A percentile compares a stretch with the other conserved stretches of the same genome.
Conservation (phyloP, 2,113 vertebrate genomes). For the Limanda limanda region DNA sequence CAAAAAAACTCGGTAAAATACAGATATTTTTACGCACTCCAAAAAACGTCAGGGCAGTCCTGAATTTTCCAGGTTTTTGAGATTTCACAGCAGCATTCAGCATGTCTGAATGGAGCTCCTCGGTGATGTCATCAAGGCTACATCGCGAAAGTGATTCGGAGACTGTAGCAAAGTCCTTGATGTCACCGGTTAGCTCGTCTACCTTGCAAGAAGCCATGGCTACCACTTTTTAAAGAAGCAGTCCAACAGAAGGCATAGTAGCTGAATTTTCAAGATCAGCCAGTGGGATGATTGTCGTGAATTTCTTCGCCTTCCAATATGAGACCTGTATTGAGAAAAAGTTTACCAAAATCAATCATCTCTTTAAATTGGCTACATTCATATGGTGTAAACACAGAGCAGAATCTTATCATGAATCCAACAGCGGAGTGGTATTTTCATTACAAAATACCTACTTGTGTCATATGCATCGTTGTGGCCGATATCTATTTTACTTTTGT, state of each 20-base stretch:
- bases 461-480: too few relatives aligned
- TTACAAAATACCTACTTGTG: too few relatives aligned
- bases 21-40: conserved; percentile 93
- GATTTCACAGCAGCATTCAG: conserved; percentile 71
- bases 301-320: conserved; percentile 52
- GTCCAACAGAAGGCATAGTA: conserved; percentile 37
- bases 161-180: conserved; percentile 49
- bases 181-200: conserved; percentile 68
- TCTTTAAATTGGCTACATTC: background rate
- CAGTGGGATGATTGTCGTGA: conserved; percentile 21
- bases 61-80: conserved; percentile 87
- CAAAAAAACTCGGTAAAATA: conserved; percentile 93
- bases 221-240: conserved; percentile 44
- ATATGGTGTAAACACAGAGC: background rate
- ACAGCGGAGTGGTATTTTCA: too few relatives aligned
- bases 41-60: conserved; percentile 93
- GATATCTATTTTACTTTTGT: too few relatives aligned
- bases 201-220: conserved; percentile 84
- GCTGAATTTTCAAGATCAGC: conserved; percentile 35
- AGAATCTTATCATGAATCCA: background rate
- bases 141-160: conserved; percentile 61
- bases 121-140: conserved; percentile 54
- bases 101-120: conserved; percentile 62
- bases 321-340: conserved; percentile 52
- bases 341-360: conserved; percentile 20